Percentiles rank a stretch among this genome's conserved stretches.
Conservation (phyloP, 2,113 vertebrate species). For the Ptilorrhoa leucosticta region DNA sequence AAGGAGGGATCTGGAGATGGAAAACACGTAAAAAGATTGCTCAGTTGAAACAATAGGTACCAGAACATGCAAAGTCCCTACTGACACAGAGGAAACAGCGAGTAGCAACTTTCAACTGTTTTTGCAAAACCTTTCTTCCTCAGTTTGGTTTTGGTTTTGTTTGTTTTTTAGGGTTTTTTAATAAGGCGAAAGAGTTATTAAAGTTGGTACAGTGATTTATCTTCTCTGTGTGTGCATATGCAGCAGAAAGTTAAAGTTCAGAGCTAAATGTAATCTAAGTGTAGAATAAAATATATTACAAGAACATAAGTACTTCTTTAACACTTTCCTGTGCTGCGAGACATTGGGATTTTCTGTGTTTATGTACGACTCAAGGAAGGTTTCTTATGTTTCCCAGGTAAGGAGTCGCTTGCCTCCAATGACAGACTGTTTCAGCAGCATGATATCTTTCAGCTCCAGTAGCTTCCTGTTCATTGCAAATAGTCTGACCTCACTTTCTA, state of each 20-base stretch:
- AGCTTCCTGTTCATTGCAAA: not conserved
- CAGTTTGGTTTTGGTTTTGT: not conserved
- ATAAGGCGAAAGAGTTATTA: not conserved
- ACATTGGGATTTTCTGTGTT: not conserved
- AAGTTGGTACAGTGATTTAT: not conserved
- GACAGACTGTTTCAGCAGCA: not conserved
- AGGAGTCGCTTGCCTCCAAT: not conserved
- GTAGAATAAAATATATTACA: not conserved
- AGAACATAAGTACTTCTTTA: not conserved
- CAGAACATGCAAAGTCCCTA: not conserved
- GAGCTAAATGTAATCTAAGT: not conserved
- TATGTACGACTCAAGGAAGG: not conserved
- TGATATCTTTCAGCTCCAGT: no score
- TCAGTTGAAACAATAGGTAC: not conserved
- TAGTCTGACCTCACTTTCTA: not conserved
- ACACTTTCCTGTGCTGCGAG: not conserved
- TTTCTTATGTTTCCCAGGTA: not conserved
- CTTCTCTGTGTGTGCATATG: not conserved
- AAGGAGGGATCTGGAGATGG: not conserved
- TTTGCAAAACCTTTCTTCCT: not conserved
- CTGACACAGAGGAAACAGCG: not conserved
- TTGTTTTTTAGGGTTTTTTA: not conserved
- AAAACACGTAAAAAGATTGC: not conserved
- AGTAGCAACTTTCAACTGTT: not conserved
- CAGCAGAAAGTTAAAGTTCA: not conserved